A percentile compares a stretch with the other conserved stretches of the same genome.
Conservation (phyloP, 1,140 invertebrate genomes). For the Stegodyphus dumicola region DNA sequence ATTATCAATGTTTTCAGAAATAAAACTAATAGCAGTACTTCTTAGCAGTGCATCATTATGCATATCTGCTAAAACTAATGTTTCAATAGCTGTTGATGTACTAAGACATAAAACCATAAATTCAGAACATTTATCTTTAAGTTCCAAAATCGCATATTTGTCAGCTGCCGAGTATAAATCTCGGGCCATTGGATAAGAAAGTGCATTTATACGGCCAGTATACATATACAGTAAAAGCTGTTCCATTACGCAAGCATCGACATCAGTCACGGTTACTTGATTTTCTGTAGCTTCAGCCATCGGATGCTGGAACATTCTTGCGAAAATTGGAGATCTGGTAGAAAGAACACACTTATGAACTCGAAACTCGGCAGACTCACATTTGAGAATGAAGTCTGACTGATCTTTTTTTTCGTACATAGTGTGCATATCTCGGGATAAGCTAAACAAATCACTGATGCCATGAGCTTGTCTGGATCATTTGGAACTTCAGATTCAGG, state of each 20-base stretch:
- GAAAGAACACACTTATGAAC: slow-evolving; percentile 66
- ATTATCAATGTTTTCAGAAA: background rate
- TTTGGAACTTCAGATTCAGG: too few relatives aligned
- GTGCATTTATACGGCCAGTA: background rate
- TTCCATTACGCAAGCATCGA: background rate
- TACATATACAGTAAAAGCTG: background rate
- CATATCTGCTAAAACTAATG: background rate
- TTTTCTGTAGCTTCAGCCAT: slow-evolving; percentile 55
- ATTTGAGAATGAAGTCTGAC: slow-evolving; percentile 35
- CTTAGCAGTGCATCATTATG: background rate
- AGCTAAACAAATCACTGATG: too few relatives aligned
- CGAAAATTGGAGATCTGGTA: slow-evolving; percentile 67
- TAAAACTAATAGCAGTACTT: background rate
- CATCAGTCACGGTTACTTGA: slow-evolving; percentile 5
- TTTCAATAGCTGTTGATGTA: background rate
- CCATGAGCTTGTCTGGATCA: too few relatives aligned
- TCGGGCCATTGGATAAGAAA: background rate
- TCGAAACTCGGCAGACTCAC: slow-evolving; percentile 62
- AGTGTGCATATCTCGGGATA: background rate
- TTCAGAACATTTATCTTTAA: background rate
- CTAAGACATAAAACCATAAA: background rate
- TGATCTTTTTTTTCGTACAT: background rate
- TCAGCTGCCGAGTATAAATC: background rate
- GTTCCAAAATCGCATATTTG: background rate
- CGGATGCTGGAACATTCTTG: slow-evolving; percentile 66